Evolutionary conservation across 2,113 vertebrate genomes (phyloP), one percentile per base, ranked within the genome.

Genomic region (Nibea coibor): DNA sequence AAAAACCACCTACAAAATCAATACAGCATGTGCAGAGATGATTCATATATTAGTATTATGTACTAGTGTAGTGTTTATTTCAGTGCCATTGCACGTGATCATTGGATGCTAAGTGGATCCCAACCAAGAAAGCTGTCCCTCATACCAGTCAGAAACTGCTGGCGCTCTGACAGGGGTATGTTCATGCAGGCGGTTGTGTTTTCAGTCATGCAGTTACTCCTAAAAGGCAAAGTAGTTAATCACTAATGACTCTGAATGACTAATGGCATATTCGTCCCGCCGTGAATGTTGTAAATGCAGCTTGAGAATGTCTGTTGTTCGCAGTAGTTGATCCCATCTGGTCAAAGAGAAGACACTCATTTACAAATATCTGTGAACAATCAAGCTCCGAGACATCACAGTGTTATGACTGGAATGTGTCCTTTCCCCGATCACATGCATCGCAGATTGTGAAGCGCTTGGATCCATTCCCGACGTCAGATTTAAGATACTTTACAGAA

Each of bases 141-240:
- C 45, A 17, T 53, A 10, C 42, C 5, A 5, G 53, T 22, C 51
- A 35, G 26, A 47, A 47, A 51, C 39, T 45, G 6, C 24, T 31
- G 48, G 7, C 10, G 6, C 61, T 75, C 35, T 65, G 50, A 35
- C 26, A 16, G 15, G 16, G 53, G n/a, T 81, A 56, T 56, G 3
- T n/a, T 61, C 45, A 84, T 73, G 51, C 56, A 26, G 56, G 35
- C 22, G 58, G 12, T 73, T 75, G 3, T 73, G 51, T 63, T 75
- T 75, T 72, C 70, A 71, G 65, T 79, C 74, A 67, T 75, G 72
- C 42, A 73, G 28, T 68, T 72, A 20, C 51, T 65, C 47, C 43
- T 20, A 51, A 59, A 31, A 58, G 22, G 24, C 62, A 72, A 67
- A 48, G 51, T n/a, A 64, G n/a, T 89, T 80, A 43, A 74, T 87